A percentile compares a stretch with the other conserved stretches of the same genome.
These are phyloP conservation scores for Lichenostomus cassidix DNA, from an alignment of 2,113 vertebrate genomes.

Conservation along the genomic window DNA sequence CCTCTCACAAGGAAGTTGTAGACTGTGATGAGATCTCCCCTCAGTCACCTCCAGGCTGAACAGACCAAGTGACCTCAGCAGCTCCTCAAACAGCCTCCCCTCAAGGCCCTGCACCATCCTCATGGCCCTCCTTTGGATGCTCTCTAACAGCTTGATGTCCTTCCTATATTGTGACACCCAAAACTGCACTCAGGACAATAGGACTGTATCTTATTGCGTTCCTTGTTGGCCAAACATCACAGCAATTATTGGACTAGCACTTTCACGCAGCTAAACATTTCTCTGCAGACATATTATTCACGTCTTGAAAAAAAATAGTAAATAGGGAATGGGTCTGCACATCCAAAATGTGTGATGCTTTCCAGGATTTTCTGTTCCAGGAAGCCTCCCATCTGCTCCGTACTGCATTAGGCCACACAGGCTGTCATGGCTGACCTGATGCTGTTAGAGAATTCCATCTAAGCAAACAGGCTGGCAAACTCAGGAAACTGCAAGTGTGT, in stretches of 20 bases:
- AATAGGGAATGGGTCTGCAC: background rate
- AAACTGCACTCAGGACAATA: background rate
- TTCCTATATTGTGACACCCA: background rate
- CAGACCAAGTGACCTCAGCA: background rate
- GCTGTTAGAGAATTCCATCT: background rate
- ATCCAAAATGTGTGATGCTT: background rate
- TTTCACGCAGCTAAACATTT: background rate
- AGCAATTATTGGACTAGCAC: background rate
- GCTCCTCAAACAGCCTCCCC: background rate
- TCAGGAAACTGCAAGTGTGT: background rate
- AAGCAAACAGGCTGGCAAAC: background rate
- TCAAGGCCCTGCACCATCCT: background rate
- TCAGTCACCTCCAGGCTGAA: background rate
- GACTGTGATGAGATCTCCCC: background rate
- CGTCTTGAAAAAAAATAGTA: background rate
- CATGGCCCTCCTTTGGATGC: background rate
- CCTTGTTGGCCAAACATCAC: background rate
- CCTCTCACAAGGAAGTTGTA: accelerated
- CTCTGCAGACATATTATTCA: background rate
- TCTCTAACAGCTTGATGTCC: background rate
- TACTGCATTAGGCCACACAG: background rate
- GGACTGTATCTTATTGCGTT: background rate
- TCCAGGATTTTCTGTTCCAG: background rate
- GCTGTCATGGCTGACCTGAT: background rate
- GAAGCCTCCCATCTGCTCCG: background rate